These are phyloP conservation scores for Nudaria mundana DNA, from an alignment of 2,888 invertebrate genomes.

Conservation along the genomic window DNA sequence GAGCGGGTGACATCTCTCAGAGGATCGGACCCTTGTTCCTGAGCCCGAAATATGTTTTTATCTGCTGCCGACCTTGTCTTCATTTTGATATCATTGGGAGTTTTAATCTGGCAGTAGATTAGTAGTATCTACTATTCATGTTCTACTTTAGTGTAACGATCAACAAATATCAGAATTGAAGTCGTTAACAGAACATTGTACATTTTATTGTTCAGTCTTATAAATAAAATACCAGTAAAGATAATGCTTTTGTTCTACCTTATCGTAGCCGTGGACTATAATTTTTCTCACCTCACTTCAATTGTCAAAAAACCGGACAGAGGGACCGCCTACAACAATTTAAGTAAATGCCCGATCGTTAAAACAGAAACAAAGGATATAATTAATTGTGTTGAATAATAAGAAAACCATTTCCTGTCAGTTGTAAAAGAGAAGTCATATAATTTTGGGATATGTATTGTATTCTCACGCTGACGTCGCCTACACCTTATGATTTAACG, in stretches of 20 bases:
- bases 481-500: conserved; percentile 65
- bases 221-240: conserved; percentile 11
- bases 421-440: conserved; percentile 50
- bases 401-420: conserved; percentile 44
- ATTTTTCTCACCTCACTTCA: conserved; percentile 33
- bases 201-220: conserved; percentile 8
- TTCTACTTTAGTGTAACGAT: conserved; percentile 28
- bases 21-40: conserved; percentile 64
- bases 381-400: conserved; percentile 43
- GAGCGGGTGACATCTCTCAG: conserved; percentile 53
- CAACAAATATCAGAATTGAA: conserved; percentile 32
- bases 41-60: conserved; percentile 67
- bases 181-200: too few relatives aligned
- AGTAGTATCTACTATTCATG: conserved; percentile 52
- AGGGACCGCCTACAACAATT: conserved; percentile 40
- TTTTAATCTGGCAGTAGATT: conserved; percentile 54
- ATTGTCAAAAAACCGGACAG: conserved; percentile 36
- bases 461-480: conserved; percentile 55
- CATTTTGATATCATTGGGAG: conserved; percentile 66
- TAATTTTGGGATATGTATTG: conserved; percentile 60
- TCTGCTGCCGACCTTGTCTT: conserved; percentile 66
- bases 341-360: conserved; percentile 33
- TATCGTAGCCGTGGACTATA: conserved; percentile 17
- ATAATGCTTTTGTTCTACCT: conserved; percentile 12
- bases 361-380: conserved; percentile 43